Conservation (phyloP, 2,797 vertebrate species). For the Phylloscopus collybita region DNA sequence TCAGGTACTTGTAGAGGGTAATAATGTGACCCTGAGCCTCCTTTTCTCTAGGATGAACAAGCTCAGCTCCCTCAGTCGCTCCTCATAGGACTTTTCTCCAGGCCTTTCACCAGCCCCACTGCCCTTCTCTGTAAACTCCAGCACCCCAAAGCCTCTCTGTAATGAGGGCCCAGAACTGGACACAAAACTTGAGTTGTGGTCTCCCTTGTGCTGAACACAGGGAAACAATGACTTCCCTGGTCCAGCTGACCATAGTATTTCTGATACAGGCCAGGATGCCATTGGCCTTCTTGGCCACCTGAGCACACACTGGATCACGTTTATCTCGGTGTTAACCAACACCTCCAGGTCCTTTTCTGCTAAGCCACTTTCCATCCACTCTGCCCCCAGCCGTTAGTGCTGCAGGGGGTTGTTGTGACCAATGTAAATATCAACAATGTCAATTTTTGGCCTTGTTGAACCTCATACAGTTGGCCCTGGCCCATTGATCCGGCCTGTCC, state of each 20-base stretch:
- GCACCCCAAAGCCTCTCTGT: background rate
- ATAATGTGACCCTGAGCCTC: too few species aligned
- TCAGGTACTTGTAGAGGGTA: background rate
- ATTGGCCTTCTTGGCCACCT: background rate
- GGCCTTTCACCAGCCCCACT: background rate
- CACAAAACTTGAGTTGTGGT: background rate
- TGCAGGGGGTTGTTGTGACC: background rate
- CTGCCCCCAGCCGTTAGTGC: background rate
- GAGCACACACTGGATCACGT: accelerated
- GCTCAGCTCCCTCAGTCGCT: background rate
- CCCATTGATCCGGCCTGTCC: background rate
- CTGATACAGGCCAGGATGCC: background rate
- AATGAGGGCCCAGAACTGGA: background rate
- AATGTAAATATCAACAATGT: background rate
- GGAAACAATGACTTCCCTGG: background rate
- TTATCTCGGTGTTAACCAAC: background rate
- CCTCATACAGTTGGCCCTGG: background rate
- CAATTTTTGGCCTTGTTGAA: background rate
- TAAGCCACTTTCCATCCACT: background rate
- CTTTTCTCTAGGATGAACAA: background rate
- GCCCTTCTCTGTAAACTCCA: background rate
- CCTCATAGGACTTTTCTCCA: background rate
- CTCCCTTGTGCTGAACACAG: background rate
- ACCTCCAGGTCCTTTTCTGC: background rate
- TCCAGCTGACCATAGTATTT: background rate